Evolutionary conservation across 2,113 vertebrate species (phyloP), one percentile per base, ranked within the genome.

Genomic region (Zapus hudsonius): DNA sequence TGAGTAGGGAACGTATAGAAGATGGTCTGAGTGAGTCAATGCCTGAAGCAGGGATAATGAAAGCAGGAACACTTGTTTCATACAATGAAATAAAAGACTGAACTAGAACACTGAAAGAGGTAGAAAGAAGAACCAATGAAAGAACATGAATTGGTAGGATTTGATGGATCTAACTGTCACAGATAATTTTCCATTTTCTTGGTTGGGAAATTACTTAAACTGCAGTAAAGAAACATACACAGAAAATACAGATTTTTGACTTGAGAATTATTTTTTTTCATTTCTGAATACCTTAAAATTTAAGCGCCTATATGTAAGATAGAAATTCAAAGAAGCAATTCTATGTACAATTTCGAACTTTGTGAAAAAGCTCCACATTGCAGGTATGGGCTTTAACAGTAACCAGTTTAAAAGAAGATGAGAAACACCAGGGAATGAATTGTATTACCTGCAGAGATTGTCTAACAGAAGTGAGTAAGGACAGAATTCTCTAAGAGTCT

Each of bases 261-360:
- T 85, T 57, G 67, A 42, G n/a, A 92, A 79, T 84, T 67, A 36
- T 23, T 4, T 75, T 69, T 74, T 2, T 80, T 90, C 15, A 70
- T 2, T 67, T 94, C 44, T 87, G 55, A 88, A 15, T 40, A 67
- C 31, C n/a, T 81, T 80, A 17, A 55, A 89, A 72, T 89, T 85
- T 87, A 90, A 85, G 69, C 33, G 19, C 17, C 16, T 70, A 66
- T 7, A 81, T 73, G 75, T 12, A 63, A 10, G 69, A 17, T 63
- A 44, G 25, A 92, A 76, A 84, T 78, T n/a, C 31, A 20, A 82
- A 76, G 0, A 29, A 84, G 25, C 23, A 88, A 64, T 67, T 69
- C 19, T 42, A 82, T 33, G 75, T 0, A 64, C 64, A 59, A 84
- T 67, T 83, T 47, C 27, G 5, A 76, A 69, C 5, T 15, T 90